Evolutionary conservation across 2,113 vertebrate genomes (phyloP), one percentile per base, ranked within the genome.

Genomic region (Grantiella picta): DNA sequence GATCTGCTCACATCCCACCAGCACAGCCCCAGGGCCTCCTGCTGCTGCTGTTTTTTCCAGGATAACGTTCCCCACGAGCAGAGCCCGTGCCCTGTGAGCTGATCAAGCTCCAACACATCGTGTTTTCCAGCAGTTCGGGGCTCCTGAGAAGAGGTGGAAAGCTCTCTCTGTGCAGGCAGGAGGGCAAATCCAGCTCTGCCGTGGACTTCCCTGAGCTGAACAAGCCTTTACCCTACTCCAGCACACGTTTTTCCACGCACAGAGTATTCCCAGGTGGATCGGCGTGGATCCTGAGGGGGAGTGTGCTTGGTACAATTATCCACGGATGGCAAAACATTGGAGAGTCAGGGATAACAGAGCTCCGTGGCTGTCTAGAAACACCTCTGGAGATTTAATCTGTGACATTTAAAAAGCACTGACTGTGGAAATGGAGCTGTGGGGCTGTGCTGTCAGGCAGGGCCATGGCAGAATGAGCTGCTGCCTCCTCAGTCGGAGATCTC

Each of bases 81-180:
- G 5, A 94, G 69, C 75, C 73, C 3, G 0, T 66, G 77, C 90
- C 56, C 76, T 88, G 71, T 19, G 95, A 92, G 76, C 85, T 38
- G 92, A 93, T 94, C 94, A 93, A 92, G 91, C 92, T 95, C 33
- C 91, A 90, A 95, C 95, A 92, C 86, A 92, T 95, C 61, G 2
- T 29, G 52, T 44, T 86, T 80, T 70, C 21, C 45, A 36, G 54
- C 18, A 80, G 85, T 20, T 92, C 54, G 16, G 8, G 38, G 50
- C 53, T 54, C 86, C 57, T 88, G 82, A 11, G 38, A 38, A 38
- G 38, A 38, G 38, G 10, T 90, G 61, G 75, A 21, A 49, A 71
- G 71, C 2, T 38, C 38, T 38, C 38, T 38, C 45, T 77, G 66
- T 57, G 82, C 66, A 77, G 82, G 85, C 79, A 70, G 82, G 45